Percentiles rank a stretch among this genome's conserved stretches.
phyloP scores from a whole-genome alignment of 1,140 invertebrate genomes.

The Calliphora vicina region DNA sequence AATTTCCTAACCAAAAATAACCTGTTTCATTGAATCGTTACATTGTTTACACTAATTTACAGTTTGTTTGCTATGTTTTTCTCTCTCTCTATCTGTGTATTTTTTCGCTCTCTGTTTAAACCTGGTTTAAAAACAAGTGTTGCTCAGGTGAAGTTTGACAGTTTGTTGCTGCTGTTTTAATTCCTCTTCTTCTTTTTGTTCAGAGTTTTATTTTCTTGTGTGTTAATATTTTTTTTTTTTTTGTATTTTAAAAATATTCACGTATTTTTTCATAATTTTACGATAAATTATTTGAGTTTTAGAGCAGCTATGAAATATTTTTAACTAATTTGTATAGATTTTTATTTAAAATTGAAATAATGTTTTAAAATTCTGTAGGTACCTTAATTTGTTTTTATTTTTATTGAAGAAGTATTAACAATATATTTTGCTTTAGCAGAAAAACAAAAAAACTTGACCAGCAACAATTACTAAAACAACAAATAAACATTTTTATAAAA shows the following conservation, averaged over 20 bases:
- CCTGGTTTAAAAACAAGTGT: not conserved
- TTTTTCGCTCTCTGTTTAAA: not conserved
- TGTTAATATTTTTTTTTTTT: not conserved
- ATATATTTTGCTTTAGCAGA: not conserved
- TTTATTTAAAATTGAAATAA: not conserved
- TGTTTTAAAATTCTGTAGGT: not conserved
- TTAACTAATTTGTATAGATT: not conserved
- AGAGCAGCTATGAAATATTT: too few relatives aligned
- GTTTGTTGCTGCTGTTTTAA: not conserved
- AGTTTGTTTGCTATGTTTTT: not conserved
- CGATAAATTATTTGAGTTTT: not conserved
- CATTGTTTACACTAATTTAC: not conserved
- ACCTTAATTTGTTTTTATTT: not conserved
- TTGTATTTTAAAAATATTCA: not conserved
- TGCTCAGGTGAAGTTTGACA: slow-evolving; percentile 12
- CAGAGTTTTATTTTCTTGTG: not conserved
- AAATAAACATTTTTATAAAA: not conserved
- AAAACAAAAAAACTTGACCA: not conserved
- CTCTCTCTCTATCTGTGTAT: not conserved
- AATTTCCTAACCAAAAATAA: not conserved
- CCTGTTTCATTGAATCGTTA: not conserved
- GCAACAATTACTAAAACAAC: not conserved
- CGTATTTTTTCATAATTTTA: slow-evolving; percentile 35
- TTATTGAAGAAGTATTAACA: not conserved
- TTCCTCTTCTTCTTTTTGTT: not conserved